These are phyloP conservation scores for Coracias cyanogaster DNA, from an alignment of 2,797 vertebrate species.

Conservation along the genomic window DNA sequence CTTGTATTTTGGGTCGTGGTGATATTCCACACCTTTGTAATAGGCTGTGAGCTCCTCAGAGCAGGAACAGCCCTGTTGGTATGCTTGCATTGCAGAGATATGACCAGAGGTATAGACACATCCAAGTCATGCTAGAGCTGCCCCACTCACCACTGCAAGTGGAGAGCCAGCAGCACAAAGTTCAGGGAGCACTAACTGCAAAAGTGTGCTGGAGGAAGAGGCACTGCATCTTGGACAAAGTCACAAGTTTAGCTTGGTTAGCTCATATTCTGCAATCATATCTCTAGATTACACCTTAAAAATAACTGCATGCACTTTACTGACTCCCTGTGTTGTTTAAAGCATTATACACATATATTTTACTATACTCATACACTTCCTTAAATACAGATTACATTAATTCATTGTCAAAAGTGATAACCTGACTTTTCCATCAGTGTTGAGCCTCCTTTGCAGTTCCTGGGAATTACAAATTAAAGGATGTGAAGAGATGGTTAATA, in stretches of 20 bases:
- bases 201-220: neutral
- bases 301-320: neutral
- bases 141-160: neutral
- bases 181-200: neutral
- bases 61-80: neutral
- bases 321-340: neutral
- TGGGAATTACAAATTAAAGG: neutral
- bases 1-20: neutral
- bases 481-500: neutral
- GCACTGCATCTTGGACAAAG: neutral
- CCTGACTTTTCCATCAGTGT: neutral
- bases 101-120: neutral
- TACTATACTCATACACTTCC: neutral
- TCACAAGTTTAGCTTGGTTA: neutral
- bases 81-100: neutral
- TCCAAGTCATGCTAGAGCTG: neutral
- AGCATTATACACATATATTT: neutral
- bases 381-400: neutral
- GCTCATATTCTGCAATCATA: neutral
- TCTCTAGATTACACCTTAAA: neutral
- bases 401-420: neutral
- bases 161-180: rapidly evolving
- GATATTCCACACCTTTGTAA: neutral
- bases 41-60: neutral
- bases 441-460: neutral